These are phyloP conservation scores for Hyposmocoma kahamanoa DNA, from an alignment of 1,140 invertebrate species.

Conservation along the genomic window DNA sequence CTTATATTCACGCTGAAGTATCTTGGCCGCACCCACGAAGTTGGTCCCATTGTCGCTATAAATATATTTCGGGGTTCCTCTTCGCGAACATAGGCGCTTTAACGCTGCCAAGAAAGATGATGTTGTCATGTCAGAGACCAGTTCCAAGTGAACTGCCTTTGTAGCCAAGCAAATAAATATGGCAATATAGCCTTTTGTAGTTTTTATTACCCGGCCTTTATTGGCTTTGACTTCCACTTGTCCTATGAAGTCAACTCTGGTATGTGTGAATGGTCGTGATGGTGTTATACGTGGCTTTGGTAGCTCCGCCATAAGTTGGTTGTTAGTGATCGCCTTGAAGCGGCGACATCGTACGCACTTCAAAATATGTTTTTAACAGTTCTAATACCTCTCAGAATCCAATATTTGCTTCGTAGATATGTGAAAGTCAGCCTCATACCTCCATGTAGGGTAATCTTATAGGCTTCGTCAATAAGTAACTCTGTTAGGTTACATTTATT, in stretches of 20 bases:
- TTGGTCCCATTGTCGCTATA: conserved; percentile 40
- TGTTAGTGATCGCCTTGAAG: background rate
- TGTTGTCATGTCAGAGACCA: conserved; percentile 23
- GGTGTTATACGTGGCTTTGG: background rate
- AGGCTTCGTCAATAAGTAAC: background rate
- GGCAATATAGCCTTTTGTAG: conserved; percentile 17
- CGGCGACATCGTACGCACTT: background rate
- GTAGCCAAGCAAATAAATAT: conserved; percentile 30
- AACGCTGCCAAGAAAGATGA: conserved; percentile 28
- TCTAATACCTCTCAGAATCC: background rate
- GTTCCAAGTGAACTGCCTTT: conserved; percentile 34
- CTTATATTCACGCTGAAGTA: conserved; percentile 8
- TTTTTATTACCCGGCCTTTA: background rate
- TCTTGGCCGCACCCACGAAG: conserved; percentile 28
- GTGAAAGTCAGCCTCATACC: background rate
- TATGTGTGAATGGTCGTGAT: too few species aligned
- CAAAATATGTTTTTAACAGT: background rate
- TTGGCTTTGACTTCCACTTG: too few species aligned
- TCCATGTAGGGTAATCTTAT: background rate
- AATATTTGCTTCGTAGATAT: background rate
- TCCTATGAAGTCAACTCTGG: too few species aligned
- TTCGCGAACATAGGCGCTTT: conserved; percentile 23
- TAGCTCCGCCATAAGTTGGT: background rate
- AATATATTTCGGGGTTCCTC: conserved; percentile 12
- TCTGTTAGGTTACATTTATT: background rate